Evolutionary conservation across 1,140 invertebrate species (phyloP), one percentile per base, ranked within the genome.

Genomic region (Diachasma alloeum): DNA sequence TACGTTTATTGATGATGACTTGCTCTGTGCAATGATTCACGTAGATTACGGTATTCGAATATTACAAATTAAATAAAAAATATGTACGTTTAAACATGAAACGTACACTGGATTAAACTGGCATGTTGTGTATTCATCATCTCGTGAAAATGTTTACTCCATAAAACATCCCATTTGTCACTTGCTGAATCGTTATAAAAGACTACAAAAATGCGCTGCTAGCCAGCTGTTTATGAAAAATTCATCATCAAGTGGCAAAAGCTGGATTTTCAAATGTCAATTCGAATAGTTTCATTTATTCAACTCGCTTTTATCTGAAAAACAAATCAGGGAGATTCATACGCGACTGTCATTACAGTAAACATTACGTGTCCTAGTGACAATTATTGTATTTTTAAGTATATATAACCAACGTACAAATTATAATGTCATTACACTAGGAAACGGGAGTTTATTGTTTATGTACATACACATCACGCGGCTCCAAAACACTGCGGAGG

Each of bases 1-100:
- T 87, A 87, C 83, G 83, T 87, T 87, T 83, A 88, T 85, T 85
- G 83, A 86, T 85, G 82, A 85, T 80, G 78, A 83, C 80, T 85
- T 79, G 82, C 80, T 83, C 76, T 84, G 81, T 85, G 83, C 83
- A 83, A 83, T 81, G 75, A 81, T 82, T 80, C 72, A 79, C 80
- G 81, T 85, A 56, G 83, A 85, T 87, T 87, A 88, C 86, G 82
- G 80, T 84, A 74, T 66, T 63, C 13, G 24, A 63, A 26, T 26
- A 63, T 63, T 26, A 31, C 19, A 63, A 63, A 63, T 63, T 63
- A 63, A 63, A 63, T 63, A 63, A 26, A 17, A 17, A 17, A 31
- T 22, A 70, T 15, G 39, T n/a, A 46, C 19, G 42, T 31, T 48
- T 44, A 19, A 67, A 22, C 8, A 56, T 36, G 22, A 56, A 67